Conservation (phyloP, 2,113 vertebrate species). For the Collichthys lucidus region DNA sequence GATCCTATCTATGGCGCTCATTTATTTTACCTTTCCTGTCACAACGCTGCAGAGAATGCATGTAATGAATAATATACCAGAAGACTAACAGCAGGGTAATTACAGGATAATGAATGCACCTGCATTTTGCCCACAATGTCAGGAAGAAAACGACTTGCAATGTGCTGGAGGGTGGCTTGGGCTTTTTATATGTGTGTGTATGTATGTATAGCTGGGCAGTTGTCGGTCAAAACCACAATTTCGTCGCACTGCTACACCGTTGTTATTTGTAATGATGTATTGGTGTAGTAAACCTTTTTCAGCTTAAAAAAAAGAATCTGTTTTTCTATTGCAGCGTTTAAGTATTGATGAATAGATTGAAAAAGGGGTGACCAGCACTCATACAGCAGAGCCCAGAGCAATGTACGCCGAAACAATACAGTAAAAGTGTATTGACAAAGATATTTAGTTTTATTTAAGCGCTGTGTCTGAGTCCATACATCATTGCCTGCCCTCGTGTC, state of each 20-base stretch:
- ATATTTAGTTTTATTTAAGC: constrained; percentile 55
- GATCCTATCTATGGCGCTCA: constrained; percentile 70
- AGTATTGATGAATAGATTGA: constrained; percentile 56
- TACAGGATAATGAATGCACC: constrained; percentile 86
- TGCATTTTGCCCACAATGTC: constrained; percentile 83
- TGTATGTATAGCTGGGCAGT: constrained; percentile 3
- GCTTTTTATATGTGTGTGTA: no score
- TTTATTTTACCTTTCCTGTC: constrained; percentile 82
- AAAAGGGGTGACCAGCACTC: constrained; percentile 13
- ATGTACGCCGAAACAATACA: constrained; percentile 32
- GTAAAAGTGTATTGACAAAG: constrained; percentile 58
- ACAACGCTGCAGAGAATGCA: constrained; percentile 71
- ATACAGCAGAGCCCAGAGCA: not conserved
- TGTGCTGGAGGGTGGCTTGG: constrained; percentile 43
- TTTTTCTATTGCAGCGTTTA: constrained; percentile 34
- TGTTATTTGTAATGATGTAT: constrained; percentile 21
- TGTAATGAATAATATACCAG: constrained; percentile 83
- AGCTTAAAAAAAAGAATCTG: constrained; percentile 13
- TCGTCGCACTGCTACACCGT: not conserved
- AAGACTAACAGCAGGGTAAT: constrained; percentile 85
- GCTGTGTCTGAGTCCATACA: constrained; percentile 27
- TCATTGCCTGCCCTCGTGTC: not conserved
- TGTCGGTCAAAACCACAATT: constrained; percentile 57
- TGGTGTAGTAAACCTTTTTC: constrained; percentile 16
- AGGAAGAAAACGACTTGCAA: constrained; percentile 47